Evolutionary conservation across 2,113 vertebrate species (phyloP).

Genomic region (Lichenostomus cassidix): DNA sequence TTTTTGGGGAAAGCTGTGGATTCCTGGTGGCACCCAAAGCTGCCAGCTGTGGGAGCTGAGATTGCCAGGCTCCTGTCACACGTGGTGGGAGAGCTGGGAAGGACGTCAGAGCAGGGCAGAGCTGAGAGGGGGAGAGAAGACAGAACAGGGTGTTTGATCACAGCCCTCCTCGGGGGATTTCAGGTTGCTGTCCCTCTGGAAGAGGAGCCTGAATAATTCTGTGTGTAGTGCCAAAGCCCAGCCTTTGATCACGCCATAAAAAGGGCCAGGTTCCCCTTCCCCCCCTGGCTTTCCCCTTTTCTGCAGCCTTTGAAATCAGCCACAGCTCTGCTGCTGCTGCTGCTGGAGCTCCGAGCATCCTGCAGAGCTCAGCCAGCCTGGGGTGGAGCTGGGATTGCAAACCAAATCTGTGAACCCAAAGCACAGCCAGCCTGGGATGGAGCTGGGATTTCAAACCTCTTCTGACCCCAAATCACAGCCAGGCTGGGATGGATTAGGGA

Average conservation of each 20-base stretch:
- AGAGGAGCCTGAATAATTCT: slow-evolving; percentile 57
- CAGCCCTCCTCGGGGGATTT: not conserved
- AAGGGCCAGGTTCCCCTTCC: not conserved
- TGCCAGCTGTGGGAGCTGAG: not conserved
- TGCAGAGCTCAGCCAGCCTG: not conserved
- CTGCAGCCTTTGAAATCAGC: slow-evolving; percentile 43
- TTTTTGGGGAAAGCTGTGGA: not conserved
- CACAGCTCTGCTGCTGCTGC: not conserved
- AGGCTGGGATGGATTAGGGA: too few species aligned
- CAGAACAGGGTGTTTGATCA: slow-evolving; percentile 39
- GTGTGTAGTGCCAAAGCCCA: slow-evolving; percentile 29
- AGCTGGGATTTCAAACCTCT: not conserved
- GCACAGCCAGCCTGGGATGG: not conserved
- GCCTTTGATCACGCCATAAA: slow-evolving; percentile 54
- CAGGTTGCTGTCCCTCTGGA: slow-evolving; percentile 27
- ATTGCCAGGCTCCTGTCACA: not conserved
- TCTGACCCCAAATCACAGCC: not conserved
- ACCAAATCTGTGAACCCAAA: not conserved
- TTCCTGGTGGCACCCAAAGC: not conserved
- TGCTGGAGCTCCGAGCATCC: not conserved
- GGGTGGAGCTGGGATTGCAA: not conserved
- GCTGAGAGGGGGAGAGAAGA: not conserved
- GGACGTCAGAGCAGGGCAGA: not conserved
- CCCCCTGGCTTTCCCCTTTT: not conserved
- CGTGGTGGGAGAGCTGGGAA: not conserved